These are phyloP conservation scores for Gobius niger DNA, from an alignment of 2,113 vertebrate genomes.

Conservation along the genomic window DNA sequence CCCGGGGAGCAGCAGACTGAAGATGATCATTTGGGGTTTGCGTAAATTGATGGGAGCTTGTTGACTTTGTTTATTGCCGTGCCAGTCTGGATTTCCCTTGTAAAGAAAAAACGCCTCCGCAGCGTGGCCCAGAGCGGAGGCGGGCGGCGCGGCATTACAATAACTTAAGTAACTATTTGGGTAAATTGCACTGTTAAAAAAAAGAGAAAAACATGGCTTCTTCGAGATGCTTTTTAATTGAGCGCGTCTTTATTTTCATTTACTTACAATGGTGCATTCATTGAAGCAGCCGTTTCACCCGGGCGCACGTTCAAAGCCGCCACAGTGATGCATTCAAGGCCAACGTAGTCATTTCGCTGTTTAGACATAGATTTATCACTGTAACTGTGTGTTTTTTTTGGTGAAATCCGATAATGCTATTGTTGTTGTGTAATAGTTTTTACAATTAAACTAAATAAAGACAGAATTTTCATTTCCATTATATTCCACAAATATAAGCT, in stretches of 20 bases:
- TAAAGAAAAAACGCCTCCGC: slow-evolving; percentile 3
- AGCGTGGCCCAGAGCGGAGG: background rate
- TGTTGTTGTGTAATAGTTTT: no score
- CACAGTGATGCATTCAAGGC: background rate
- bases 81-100: slow-evolving; percentile 40
- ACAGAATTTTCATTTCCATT: background rate
- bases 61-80: slow-evolving; percentile 57
- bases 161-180: slow-evolving; percentile 2
- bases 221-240: background rate
- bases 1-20: slow-evolving; percentile 71
- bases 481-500: background rate
- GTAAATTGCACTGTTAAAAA: background rate
- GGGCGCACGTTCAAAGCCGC: background rate
- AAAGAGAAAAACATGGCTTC: background rate
- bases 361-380: no score
- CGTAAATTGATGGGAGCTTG: slow-evolving; percentile 55
- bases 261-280: background rate
- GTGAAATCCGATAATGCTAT: no score
- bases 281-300: background rate
- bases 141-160: background rate
- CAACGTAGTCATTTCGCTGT: no score
- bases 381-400: no score
- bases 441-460: no score
- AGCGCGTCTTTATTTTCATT: background rate
- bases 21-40: slow-evolving; percentile 65